Conservation (phyloP, 2,113 vertebrate genomes). For the Atrichornis clamosus region DNA sequence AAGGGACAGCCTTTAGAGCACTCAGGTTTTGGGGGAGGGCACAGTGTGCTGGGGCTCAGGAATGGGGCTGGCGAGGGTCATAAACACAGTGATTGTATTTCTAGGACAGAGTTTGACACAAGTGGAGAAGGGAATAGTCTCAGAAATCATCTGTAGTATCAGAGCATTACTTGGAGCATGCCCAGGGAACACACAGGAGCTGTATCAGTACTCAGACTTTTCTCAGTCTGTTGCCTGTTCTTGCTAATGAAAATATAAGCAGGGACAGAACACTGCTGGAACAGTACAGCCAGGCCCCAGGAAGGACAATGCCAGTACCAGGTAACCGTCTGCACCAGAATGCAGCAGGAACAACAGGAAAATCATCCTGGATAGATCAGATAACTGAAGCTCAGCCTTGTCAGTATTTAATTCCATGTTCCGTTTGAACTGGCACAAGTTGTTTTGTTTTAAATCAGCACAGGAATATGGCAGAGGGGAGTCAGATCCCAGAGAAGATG, state of each 20-base stretch:
- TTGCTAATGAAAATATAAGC: not conserved
- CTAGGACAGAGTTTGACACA: not conserved
- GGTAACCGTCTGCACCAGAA: not conserved
- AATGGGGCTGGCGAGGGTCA: rapidly evolving
- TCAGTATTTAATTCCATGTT: not conserved
- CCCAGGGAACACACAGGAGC: not conserved
- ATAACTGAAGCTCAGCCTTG: not conserved
- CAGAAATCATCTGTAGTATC: not conserved
- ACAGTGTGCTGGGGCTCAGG: not conserved
- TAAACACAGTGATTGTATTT: not conserved
- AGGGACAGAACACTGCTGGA: not conserved
- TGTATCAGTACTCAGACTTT: not conserved
- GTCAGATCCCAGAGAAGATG: not conserved
- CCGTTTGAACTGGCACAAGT: not conserved
- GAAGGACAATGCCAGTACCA: not conserved
- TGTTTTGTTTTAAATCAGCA: not conserved
- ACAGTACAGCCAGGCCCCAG: not conserved
- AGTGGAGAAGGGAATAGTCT: not conserved
- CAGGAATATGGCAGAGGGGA: not conserved
- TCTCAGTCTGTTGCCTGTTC: not conserved
- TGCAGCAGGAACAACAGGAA: not conserved
- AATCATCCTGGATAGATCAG: not conserved
- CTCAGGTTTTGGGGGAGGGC: not conserved
- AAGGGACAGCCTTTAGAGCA: not conserved
- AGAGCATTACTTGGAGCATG: not conserved